Percentiles rank a stretch among this genome's conserved stretches.
These are phyloP conservation scores for Acronicta alni DNA, from an alignment of 2,888 invertebrate genomes.

Conservation along the genomic window DNA sequence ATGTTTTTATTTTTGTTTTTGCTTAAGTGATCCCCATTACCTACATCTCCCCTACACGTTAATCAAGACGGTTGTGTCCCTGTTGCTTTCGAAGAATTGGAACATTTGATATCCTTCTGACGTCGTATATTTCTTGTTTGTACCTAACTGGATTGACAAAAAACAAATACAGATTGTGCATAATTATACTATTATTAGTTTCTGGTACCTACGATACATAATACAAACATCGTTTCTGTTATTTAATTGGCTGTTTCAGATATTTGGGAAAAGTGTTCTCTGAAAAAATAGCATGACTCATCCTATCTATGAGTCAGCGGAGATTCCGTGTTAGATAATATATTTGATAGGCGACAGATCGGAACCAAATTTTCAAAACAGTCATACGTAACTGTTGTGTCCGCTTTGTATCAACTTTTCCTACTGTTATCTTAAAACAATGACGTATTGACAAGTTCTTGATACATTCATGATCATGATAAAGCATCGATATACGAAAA, in stretches of 20 bases:
- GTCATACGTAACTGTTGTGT: conserved; percentile 2
- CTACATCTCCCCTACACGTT: too few relatives aligned
- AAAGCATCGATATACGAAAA: too few relatives aligned
- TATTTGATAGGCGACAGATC: background rate
- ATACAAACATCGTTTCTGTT: too few relatives aligned
- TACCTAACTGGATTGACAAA: conserved; percentile 16
- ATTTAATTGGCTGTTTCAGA: conserved; percentile 20
- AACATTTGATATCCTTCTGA: conserved; percentile 57
- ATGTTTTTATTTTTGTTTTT: too few relatives aligned
- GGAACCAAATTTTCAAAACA: conserved; percentile 2
- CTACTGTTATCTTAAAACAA: conserved; percentile 3
- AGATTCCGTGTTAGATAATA: conserved; percentile 6
- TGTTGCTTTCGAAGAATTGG: conserved; percentile 55
- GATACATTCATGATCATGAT: conserved; percentile 6
- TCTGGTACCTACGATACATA: conserved; percentile 26
- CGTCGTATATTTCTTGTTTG: conserved; percentile 36
- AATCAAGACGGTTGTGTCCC: conserved; percentile 33
- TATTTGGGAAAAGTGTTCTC: conserved; percentile 23
- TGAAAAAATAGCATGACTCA: conserved; percentile 37
- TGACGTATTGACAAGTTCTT: conserved; percentile 9
- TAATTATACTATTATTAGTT: background rate
- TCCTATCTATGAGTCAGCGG: conserved; percentile 33
- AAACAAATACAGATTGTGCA: conserved; percentile 3
- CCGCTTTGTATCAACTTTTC: background rate
- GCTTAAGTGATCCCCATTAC: too few relatives aligned